Evolutionary conservation across 2,888 invertebrate genomes (phyloP).

Genomic region (Lasioglossum morio): DNA sequence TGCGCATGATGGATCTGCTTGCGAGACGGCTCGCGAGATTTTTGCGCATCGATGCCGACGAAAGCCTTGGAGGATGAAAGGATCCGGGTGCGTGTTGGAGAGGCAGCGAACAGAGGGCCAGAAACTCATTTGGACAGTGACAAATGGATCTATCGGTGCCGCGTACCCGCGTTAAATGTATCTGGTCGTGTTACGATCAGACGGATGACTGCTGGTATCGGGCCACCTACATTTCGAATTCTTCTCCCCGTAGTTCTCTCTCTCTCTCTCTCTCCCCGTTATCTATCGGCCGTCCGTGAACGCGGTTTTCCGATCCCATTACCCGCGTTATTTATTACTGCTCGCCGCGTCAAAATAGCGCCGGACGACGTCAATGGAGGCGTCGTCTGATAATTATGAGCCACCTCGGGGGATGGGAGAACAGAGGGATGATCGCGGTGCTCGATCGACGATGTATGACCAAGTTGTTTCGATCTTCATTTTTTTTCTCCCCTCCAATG

Average conservation of each 20-base stretch:
- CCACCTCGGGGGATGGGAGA: neutral
- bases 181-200: constrained; percentile 61
- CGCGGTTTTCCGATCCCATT: constrained; percentile 59
- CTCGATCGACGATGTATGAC: constrained; percentile 13
- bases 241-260: constrained; percentile 25
- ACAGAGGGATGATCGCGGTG: constrained; percentile 10
- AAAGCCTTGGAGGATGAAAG: constrained; percentile 56
- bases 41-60: constrained; percentile 41
- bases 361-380: constrained; percentile 45
- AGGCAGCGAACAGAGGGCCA: constrained; percentile 32
- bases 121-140: constrained; percentile 68
- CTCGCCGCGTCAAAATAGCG: constrained; percentile 47
- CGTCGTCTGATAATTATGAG: constrained; percentile 59
- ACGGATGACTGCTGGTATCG: constrained; percentile 66
- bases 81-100: constrained; percentile 33
- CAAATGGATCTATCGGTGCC: constrained; percentile 67
- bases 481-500: neutral
- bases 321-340: constrained; percentile 68
- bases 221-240: constrained; percentile 59
- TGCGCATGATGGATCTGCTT: constrained; percentile 53
- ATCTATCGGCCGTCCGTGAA: constrained; percentile 54
- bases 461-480: neutral
- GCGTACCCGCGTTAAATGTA: constrained; percentile 64
- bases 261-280: constrained; percentile 32
- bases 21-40: constrained; percentile 57